These are phyloP conservation scores for Yponomeuta evonymella DNA, from an alignment of 2,888 invertebrate species.

Conservation along the genomic window DNA sequence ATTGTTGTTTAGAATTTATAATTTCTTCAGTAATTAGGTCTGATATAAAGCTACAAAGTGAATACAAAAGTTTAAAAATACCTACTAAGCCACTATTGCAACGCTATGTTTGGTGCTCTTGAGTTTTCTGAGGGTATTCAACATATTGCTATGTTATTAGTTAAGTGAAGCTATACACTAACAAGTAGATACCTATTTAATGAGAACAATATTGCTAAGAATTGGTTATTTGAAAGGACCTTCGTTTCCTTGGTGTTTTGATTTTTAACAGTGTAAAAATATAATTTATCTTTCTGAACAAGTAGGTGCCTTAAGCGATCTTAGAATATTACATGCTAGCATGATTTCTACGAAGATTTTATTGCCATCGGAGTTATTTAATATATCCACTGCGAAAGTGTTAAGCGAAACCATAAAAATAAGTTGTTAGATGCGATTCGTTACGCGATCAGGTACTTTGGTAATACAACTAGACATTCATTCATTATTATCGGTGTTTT, in stretches of 20 bases:
- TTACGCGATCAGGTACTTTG: not conserved
- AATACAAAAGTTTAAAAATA: constrained; percentile 21
- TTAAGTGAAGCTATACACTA: not conserved
- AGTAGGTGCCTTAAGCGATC: not conserved
- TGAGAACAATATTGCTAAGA: not conserved
- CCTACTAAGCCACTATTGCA: constrained; percentile 22
- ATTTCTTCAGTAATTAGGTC: constrained; percentile 12
- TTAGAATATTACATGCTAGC: not conserved
- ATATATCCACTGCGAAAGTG: not conserved
- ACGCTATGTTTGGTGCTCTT: not conserved
- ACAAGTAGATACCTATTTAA: not conserved
- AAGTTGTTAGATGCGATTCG: not conserved
- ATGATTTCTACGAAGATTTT: not conserved
- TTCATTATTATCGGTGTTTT: no score
- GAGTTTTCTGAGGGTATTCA: not conserved
- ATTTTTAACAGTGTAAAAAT: not conserved
- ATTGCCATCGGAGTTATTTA: not conserved
- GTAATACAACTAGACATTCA: no score
- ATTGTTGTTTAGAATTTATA: constrained; percentile 26
- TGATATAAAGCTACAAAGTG: constrained; percentile 20
- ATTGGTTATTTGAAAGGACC: not conserved
- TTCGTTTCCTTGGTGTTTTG: no score
- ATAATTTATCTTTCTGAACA: not conserved
- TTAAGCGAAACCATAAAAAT: not conserved
- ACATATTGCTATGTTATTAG: not conserved